Percentiles rank a stretch among this genome's conserved stretches.
phyloP scores from a whole-genome alignment of 2,113 vertebrate species.

The Erythrocercus mccallii region DNA sequence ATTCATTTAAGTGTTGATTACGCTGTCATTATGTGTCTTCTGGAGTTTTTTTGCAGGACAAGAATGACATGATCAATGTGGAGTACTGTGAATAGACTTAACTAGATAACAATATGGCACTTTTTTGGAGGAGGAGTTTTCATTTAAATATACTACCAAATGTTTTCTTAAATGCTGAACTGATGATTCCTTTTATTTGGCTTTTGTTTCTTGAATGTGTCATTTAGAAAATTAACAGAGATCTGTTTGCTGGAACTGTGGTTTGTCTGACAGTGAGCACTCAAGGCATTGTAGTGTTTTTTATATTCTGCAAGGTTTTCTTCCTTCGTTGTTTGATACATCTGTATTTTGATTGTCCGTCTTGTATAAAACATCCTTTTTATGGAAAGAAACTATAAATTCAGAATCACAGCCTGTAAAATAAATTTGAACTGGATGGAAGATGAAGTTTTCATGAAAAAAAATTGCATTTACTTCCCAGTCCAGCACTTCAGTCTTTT shows the following conservation, averaged over 20 bases:
- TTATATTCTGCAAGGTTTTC: neutral
- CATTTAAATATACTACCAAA: slow-evolving; percentile 51
- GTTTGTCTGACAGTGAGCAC: neutral
- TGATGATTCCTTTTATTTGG: slow-evolving; percentile 66
- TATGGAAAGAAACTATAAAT: neutral
- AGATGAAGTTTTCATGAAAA: neutral
- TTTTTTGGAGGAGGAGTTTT: slow-evolving; percentile 59
- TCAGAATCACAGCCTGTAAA: neutral
- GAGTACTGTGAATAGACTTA: slow-evolving; percentile 59
- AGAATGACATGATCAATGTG: slow-evolving; percentile 68
- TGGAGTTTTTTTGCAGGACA: slow-evolving; percentile 26
- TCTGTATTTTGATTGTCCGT: neutral
- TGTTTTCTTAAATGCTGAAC: slow-evolving; percentile 55
- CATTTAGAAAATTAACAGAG: slow-evolving; percentile 60
- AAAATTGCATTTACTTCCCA: neutral
- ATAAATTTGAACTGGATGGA: neutral
- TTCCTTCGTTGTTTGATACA: neutral
- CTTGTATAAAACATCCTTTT: neutral
- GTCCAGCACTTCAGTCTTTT: neutral
- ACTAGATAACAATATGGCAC: slow-evolving; percentile 52
- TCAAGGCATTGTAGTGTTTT: neutral
- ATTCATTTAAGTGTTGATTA: slow-evolving; percentile 53
- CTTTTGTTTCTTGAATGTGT: slow-evolving; percentile 63
- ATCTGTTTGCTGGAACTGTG: neutral
- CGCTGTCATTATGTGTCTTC: slow-evolving; percentile 30